phyloP scores from a whole-genome alignment of 2,888 invertebrate species.

The Steinernema hermaphroditum region DNA sequence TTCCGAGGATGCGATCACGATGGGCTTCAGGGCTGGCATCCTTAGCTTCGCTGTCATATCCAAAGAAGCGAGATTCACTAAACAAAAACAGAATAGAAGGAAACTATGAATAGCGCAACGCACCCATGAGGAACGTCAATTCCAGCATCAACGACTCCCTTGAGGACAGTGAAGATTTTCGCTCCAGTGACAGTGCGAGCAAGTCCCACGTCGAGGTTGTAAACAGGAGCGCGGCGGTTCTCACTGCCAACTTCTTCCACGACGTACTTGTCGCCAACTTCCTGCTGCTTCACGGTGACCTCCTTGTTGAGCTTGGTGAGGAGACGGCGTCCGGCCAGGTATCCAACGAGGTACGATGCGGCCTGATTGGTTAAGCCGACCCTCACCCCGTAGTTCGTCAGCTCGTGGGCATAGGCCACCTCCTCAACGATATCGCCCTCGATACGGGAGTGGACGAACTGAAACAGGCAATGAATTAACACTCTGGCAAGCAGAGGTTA shows the following conservation, averaged over 20 bases:
- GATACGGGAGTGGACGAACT: conserved; percentile 94
- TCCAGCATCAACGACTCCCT: conserved; percentile 97
- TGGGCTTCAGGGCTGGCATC: conserved; percentile 85
- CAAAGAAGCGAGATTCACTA: conserved; percentile 91
- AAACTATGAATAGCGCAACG: no score
- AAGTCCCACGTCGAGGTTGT: conserved; percentile 91
- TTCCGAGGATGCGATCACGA: conserved; percentile 89
- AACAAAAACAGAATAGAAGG: conserved; percentile 2
- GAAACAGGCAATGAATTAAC: no score
- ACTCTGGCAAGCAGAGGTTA: no score
- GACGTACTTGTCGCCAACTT: conserved; percentile 82
- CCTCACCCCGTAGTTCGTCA: conserved; percentile 92
- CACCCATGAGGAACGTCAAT: conserved; percentile 92
- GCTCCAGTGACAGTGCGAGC: conserved; percentile 95
- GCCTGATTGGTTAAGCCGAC: conserved; percentile 97
- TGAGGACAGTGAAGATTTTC: conserved; percentile 94
- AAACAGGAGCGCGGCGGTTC: conserved; percentile 89
- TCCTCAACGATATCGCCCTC: conserved; percentile 96
- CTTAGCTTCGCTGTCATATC: conserved; percentile 86
- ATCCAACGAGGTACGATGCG: conserved; percentile 95
- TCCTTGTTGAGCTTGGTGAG: conserved; percentile 85
- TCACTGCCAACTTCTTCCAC: conserved; percentile 81
- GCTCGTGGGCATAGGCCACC: conserved; percentile 95
- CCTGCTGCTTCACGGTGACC: conserved; percentile 85
- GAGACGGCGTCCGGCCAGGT: conserved; percentile 86